Base-by-base conservation (phyloP, 2,113 vertebrate species). In the Athene noctua region DNA sequence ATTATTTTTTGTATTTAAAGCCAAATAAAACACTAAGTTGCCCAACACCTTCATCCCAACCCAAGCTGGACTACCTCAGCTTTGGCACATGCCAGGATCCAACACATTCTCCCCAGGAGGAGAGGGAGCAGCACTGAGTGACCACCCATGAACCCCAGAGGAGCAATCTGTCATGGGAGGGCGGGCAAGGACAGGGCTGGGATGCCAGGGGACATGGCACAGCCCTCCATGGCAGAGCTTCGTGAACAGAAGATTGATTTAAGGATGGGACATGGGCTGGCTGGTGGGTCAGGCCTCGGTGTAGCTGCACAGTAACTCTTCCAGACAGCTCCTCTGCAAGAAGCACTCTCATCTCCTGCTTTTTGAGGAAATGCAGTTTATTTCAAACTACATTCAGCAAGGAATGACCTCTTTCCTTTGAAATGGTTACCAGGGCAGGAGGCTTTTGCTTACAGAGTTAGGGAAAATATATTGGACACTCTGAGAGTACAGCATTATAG, bases 341-440 rank as follows among this genome's bases (percentile, higher is more conserved):
- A 22, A 91, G 13, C 7, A 13, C 36, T 36, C 32, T 66, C 36
- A 86, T 29, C 36, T 70, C 72, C 51, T 4, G 21, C 49, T 94
- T 91, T 94, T 32, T 58, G 74, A 86, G 51, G 51, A 77, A 93
- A 92, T 6, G 26, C 0, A 0, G 16, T 52, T 95, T 78, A 78
- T 88, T 94, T 72, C 0, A 0, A 85, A 87, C 74, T 66, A 77
- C 29, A 55, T 51, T 77, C 79, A 68, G 59, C 55, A 92, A 80
- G 71, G 58, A 51, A 26, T 74, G 88, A 95, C 81, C 93, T 80
- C 74, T n/a, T 90, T 78, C 63, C 79, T 90, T 94, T 93, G 92
- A 95, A 93, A 96, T 11, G 54, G 71, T 42, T 65, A 86, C 51
- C 57, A 72, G 78, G 51, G 90, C 82, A 90, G 68, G 10, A 92